Evolutionary conservation across 2,888 invertebrate genomes (phyloP).

Genomic region (Sceliomorpha sp.): DNA sequence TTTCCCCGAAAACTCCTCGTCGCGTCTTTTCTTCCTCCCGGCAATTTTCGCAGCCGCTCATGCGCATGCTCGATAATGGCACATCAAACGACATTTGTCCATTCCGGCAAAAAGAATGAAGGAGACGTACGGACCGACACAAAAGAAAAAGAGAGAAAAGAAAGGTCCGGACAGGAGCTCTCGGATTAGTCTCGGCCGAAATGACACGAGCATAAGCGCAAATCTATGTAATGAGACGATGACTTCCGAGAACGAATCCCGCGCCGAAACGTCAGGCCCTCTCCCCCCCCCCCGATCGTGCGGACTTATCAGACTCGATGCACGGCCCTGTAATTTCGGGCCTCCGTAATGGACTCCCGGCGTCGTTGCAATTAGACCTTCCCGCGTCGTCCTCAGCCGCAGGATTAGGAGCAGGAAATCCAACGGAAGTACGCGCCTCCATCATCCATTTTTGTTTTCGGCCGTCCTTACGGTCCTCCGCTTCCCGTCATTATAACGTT

Average conservation of each 20-base stretch:
- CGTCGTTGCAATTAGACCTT: conserved; percentile 67
- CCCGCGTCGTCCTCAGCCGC: not conserved
- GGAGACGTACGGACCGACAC: too few relatives aligned
- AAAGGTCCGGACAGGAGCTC: conserved; percentile 30
- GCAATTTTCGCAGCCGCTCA: conserved; percentile 1
- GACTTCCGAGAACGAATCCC: conserved; percentile 70
- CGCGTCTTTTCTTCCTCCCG: not conserved
- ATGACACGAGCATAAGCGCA: conserved; percentile 61
- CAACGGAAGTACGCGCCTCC: conserved; percentile 33
- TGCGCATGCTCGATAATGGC: not conserved
- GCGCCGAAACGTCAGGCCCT: too few relatives aligned
- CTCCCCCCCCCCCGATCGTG: conserved; percentile 50
- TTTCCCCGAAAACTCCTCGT: not conserved
- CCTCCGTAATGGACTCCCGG: conserved; percentile 70
- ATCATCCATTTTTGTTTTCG: conserved; percentile 9
- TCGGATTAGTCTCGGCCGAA: conserved; percentile 46
- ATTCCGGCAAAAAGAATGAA: too few relatives aligned
- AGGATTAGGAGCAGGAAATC: conserved; percentile 28
- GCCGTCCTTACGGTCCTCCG: conserved; percentile 12
- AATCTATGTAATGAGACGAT: conserved; percentile 57
- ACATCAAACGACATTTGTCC: conserved; percentile 14
- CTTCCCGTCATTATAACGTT: conserved; percentile 42
- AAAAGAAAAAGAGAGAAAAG: too few relatives aligned
- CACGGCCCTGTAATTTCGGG: conserved; percentile 76
- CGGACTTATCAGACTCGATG: conserved; percentile 59